A percentile compares a stretch with the other conserved stretches of the same genome.
These are phyloP conservation scores for Tauraco hartlaubi DNA, from an alignment of 2,797 vertebrate species.

Conservation along the genomic window DNA sequence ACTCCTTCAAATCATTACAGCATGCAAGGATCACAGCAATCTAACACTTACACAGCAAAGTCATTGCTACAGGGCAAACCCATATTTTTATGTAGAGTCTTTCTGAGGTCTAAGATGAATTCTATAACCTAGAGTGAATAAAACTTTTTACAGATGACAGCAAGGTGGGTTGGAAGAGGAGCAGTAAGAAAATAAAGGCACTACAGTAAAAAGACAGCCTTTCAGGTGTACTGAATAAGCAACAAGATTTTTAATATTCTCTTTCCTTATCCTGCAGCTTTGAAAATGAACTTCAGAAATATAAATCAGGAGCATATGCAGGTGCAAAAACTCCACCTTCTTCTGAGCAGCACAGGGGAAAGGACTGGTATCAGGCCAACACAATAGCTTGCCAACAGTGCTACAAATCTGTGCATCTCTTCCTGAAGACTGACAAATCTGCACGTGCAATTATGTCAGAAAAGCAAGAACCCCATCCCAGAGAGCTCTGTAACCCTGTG, in stretches of 20 bases:
- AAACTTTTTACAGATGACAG: slow-evolving; percentile 28
- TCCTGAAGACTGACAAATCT: not conserved
- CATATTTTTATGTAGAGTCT: slow-evolving; percentile 7
- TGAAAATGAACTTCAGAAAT: slow-evolving; percentile 45
- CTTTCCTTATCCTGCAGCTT: not conserved
- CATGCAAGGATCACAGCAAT: slow-evolving; percentile 16
- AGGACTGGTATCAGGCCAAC: not conserved
- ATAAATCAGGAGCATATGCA: slow-evolving; percentile 6
- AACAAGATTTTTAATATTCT: not conserved
- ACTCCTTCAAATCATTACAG: not conserved
- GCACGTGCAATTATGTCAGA: not conserved
- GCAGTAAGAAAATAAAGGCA: slow-evolving; percentile 1
- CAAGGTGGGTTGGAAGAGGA: not conserved
- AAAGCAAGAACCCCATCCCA: not conserved
- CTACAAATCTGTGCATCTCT: not conserved
- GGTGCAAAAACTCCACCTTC: not conserved
- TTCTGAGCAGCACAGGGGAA: not conserved
- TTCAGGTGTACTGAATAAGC: not conserved
- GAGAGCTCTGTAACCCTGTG: not conserved
- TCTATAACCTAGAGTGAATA: slow-evolving; percentile 21
- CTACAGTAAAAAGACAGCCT: not conserved
- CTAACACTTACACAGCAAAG: slow-evolving; percentile 23
- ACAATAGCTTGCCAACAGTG: not conserved
- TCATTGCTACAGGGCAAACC: slow-evolving; percentile 18
- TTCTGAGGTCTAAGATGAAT: slow-evolving; percentile 51